Conservation (phyloP, 2,888 invertebrate genomes). For the Eumacrocentrus americanus region DNA sequence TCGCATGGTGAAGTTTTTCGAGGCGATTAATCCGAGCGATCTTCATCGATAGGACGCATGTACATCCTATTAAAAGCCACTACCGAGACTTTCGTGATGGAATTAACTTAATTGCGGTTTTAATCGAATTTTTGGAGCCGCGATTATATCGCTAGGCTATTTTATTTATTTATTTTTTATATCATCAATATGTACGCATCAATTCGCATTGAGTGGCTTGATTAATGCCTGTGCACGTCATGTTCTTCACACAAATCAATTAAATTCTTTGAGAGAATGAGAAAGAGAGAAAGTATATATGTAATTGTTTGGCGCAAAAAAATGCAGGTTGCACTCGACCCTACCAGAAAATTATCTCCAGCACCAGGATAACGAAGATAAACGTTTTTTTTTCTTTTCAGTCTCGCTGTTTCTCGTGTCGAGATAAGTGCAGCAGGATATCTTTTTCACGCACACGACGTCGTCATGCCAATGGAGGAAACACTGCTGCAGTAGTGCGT, state of each 20-base stretch:
- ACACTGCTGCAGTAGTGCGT: not conserved
- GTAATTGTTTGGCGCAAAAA: not conserved
- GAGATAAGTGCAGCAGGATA: slow-evolving; percentile 5
- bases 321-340: not conserved
- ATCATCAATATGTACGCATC: not conserved
- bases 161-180: slow-evolving; percentile 1
- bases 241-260: not conserved
- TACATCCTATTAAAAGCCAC: slow-evolving; percentile 7
- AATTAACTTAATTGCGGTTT: slow-evolving; percentile 19
- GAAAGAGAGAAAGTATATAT: not conserved
- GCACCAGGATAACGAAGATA: not conserved
- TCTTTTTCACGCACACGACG: slow-evolving; percentile 1
- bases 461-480: not conserved
- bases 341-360: slow-evolving; percentile 8
- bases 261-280: not conserved
- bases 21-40: slow-evolving; percentile 18
- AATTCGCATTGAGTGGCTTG: not conserved
- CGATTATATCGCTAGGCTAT: not conserved
- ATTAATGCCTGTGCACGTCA: not conserved
- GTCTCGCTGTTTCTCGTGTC: not conserved
- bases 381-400: not conserved
- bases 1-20: slow-evolving; percentile 6
- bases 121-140: slow-evolving; percentile 14
- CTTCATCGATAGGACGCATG: slow-evolving; percentile 11
- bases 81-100: slow-evolving; percentile 8